These are phyloP conservation scores for Amiota mariae DNA, from an alignment of 2,888 invertebrate genomes.

Conservation along the genomic window DNA sequence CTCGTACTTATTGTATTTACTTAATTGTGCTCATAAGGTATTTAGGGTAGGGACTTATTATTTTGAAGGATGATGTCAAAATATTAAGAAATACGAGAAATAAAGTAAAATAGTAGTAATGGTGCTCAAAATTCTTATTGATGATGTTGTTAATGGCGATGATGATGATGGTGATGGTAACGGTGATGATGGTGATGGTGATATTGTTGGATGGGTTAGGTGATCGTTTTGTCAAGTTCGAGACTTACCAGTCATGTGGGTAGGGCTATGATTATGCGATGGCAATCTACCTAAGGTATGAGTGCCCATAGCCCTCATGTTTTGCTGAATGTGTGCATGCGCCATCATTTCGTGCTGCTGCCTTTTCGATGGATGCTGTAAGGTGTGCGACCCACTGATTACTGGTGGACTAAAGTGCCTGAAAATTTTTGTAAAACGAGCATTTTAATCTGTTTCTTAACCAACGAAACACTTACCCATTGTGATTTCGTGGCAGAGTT, in stretches of 20 bases:
- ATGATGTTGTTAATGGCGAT: no score
- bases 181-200: constrained; percentile 28
- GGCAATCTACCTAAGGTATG: constrained; percentile 82
- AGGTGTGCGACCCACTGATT: constrained; percentile 73
- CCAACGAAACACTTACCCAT: constrained; percentile 67
- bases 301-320: constrained; percentile 76
- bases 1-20: no score
- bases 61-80: no score
- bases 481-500: constrained; percentile 74
- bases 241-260: constrained; percentile 73
- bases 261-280: constrained; percentile 78
- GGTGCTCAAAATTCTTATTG: constrained; percentile 23
- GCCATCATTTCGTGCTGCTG: constrained; percentile 74
- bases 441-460: constrained; percentile 18
- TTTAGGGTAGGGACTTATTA: no score
- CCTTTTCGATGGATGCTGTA: constrained; percentile 73
- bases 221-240: constrained; percentile 14
- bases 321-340: constrained; percentile 75
- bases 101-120: neutral
- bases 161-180: constrained; percentile 10
- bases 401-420: constrained; percentile 74
- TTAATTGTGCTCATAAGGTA: no score
- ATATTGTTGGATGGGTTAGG: constrained; percentile 37
- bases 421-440: constrained; percentile 44
- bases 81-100: constrained; percentile 10